Conservation (phyloP, 2,797 vertebrate genomes). For the Manis crassicaudata region DNA sequence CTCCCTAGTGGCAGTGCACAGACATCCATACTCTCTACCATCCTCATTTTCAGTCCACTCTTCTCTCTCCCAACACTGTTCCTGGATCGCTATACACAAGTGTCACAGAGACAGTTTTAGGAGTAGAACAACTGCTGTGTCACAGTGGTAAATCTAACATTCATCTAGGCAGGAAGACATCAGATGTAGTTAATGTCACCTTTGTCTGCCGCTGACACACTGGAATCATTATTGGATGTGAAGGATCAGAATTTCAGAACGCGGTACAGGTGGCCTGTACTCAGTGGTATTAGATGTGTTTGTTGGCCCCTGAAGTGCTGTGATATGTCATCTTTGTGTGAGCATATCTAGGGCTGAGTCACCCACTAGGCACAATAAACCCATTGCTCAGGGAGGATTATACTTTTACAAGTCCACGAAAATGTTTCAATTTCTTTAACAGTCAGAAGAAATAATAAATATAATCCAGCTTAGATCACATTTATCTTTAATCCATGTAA, state of each 20-base stretch:
- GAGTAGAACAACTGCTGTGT: not conserved
- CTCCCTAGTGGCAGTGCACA: not conserved
- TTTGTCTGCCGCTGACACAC: conserved; percentile 45
- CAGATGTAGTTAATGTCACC: conserved; percentile 44
- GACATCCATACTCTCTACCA: not conserved
- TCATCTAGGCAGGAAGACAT: conserved; percentile 59
- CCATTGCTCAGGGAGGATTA: not conserved
- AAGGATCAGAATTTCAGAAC: conserved; percentile 74
- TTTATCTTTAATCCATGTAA: conserved; percentile 16
- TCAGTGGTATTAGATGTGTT: conserved; percentile 55
- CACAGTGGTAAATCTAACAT: conserved; percentile 24
- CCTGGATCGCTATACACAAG: not conserved
- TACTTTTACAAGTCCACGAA: not conserved
- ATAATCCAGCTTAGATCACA: not conserved
- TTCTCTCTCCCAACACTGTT: not conserved
- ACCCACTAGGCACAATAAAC: not conserved
- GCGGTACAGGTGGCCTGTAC: not conserved
- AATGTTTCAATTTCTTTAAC: conserved; percentile 43
- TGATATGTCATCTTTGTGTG: conserved; percentile 42
- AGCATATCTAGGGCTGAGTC: not conserved
- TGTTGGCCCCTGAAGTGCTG: conserved; percentile 62
- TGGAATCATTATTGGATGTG: conserved; percentile 59
- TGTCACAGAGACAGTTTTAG: not conserved
- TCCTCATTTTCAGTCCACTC: not conserved
- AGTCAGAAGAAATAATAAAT: conserved; percentile 11